Evolutionary conservation across 2,888 invertebrate species (phyloP).

Genomic region (Polydesmus complanatus): DNA sequence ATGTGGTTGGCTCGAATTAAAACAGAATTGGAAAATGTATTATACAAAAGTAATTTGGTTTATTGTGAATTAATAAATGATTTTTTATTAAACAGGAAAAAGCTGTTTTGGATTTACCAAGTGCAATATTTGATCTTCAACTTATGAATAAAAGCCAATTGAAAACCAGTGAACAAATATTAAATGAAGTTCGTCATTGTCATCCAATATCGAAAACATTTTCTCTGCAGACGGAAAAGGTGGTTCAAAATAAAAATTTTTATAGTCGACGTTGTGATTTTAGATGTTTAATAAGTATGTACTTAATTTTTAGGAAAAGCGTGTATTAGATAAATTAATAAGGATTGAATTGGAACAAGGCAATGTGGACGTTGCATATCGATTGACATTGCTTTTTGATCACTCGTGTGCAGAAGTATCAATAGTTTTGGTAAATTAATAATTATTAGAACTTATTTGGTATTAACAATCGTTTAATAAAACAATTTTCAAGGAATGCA

Average conservation of each 20-base stretch:
- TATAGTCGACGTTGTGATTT: no score
- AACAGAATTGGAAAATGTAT: constrained; percentile 1
- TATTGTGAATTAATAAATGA: not conserved
- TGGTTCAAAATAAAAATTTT: no score
- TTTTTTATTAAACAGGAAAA: not conserved
- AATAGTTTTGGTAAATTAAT: constrained; percentile 6
- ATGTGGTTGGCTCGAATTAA: constrained; percentile 13
- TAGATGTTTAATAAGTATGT: not conserved
- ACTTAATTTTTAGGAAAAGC: constrained; percentile 2
- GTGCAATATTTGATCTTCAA: not conserved
- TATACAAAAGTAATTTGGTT: not conserved
- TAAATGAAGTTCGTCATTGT: not conserved
- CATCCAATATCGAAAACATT: no score
- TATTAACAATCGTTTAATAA: not conserved
- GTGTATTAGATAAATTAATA: constrained; percentile 8
- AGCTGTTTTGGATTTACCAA: not conserved
- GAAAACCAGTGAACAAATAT: not conserved
- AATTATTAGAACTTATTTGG: not conserved
- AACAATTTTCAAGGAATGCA: constrained; percentile 5
- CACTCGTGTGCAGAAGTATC: constrained; percentile 1
- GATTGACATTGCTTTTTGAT: constrained; percentile 4
- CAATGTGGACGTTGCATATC: constrained; percentile 4
- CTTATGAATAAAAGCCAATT: not conserved
- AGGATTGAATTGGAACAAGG: constrained; percentile 9
- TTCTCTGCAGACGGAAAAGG: no score